Evolutionary conservation across 2,888 invertebrate genomes (phyloP).

Genomic region (Mayetiola destructor): DNA sequence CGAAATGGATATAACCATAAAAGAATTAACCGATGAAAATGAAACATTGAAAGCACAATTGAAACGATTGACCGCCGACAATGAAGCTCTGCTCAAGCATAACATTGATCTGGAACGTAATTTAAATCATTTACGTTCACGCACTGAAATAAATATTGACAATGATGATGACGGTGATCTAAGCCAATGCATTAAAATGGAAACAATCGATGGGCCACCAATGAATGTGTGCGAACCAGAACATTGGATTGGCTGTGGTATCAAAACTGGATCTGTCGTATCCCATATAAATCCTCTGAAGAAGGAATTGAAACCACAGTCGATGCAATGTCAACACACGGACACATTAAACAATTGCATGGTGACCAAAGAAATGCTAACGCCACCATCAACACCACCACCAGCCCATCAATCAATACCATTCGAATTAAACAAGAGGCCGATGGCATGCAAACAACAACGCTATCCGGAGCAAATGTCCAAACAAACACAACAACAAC

Average conservation of each 20-base stretch:
- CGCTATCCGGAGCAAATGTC: neutral
- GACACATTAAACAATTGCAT: neutral
- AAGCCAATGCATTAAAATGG: neutral
- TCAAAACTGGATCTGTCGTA: constrained; percentile 61
- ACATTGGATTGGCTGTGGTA: constrained; percentile 52
- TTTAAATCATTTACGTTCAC: constrained; percentile 37
- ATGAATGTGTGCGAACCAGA: no score
- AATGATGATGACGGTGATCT: neutral
- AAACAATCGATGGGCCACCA: constrained; percentile 17
- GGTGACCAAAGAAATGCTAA: constrained; percentile 38
- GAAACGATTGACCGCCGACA: constrained; percentile 39
- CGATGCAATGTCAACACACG: constrained; percentile 31
- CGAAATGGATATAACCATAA: constrained; percentile 63
- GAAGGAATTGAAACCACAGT: constrained; percentile 52
- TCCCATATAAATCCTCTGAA: constrained; percentile 71
- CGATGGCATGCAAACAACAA: constrained; percentile 17
- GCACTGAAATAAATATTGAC: constrained; percentile 15
- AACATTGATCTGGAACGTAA: constrained; percentile 54
- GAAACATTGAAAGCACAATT: constrained; percentile 42
- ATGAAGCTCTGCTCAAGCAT: constrained; percentile 47
- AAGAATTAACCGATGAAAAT: constrained; percentile 47
- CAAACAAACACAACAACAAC: neutral
- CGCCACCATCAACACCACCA: constrained; percentile 25
- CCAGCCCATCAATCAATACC: constrained; percentile 25
- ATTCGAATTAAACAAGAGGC: constrained; percentile 23